These are phyloP conservation scores for Eristalis intricaria DNA, from an alignment of 2,888 invertebrate genomes.

Conservation along the genomic window DNA sequence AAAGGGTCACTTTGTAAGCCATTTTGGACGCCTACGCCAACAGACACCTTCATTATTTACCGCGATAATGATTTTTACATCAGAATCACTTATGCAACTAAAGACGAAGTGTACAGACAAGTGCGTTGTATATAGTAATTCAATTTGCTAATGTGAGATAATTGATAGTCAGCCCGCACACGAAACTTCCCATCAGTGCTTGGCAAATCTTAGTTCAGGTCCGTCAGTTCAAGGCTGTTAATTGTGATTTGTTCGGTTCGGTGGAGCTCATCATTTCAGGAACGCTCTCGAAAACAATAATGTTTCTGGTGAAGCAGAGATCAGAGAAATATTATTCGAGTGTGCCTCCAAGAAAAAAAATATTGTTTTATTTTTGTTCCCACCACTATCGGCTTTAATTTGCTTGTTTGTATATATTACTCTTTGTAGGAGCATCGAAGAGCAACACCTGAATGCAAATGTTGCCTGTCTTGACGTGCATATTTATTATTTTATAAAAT, in stretches of 20 bases:
- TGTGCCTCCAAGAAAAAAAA: not conserved
- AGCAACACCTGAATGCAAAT: not conserved
- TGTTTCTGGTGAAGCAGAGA: not conserved
- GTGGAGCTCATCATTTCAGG: not conserved
- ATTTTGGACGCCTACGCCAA: not conserved
- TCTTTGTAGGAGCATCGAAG: not conserved
- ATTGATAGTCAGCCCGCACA: slow-evolving; percentile 19
- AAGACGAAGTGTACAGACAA: not conserved
- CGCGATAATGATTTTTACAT: not conserved
- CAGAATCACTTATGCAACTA: not conserved
- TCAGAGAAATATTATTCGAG: not conserved
- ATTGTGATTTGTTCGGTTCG: not conserved
- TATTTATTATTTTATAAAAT: not conserved
- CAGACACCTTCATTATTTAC: not conserved
- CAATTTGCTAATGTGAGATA: slow-evolving; percentile 34
- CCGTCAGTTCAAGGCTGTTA: slow-evolving; percentile 18
- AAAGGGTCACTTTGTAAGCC: not conserved
- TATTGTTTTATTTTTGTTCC: no score
- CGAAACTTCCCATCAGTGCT: not conserved
- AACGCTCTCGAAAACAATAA: not conserved
- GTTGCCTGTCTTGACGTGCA: not conserved
- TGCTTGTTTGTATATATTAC: no score
- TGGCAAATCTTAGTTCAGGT: not conserved
- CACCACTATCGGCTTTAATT: no score
- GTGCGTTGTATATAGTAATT: not conserved